These are phyloP conservation scores for Cyprichromis sp. DNA, from an alignment of 2,113 vertebrate species.

Conservation along the genomic window DNA sequence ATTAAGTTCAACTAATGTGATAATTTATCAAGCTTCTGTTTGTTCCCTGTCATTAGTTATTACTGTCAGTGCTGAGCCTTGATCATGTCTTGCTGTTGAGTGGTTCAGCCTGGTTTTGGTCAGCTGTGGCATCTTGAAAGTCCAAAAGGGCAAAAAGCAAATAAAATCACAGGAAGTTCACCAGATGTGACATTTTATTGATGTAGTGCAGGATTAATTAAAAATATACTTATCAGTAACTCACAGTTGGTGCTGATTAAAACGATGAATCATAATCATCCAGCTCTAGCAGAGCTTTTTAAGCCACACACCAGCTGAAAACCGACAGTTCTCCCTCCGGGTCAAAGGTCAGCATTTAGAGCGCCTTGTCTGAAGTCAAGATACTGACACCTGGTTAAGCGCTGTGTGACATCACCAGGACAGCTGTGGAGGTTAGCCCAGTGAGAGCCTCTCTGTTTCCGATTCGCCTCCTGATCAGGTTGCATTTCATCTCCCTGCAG, in stretches of 20 bases:
- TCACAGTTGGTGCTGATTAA: not conserved
- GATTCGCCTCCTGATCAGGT: slow-evolving; percentile 27
- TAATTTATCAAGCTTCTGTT: not conserved
- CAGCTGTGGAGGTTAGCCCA: slow-evolving; percentile 40
- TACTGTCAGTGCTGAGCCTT: not conserved
- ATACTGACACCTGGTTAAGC: slow-evolving; percentile 51
- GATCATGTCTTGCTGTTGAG: not conserved
- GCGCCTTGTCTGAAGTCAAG: slow-evolving; percentile 24
- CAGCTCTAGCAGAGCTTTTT: not conserved
- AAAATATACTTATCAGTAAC: not conserved
- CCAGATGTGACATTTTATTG: not conserved
- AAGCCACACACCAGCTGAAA: slow-evolving; percentile 3
- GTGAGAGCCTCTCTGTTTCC: slow-evolving; percentile 23
- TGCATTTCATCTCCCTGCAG: slow-evolving; percentile 19
- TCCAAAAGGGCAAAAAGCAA: not conserved
- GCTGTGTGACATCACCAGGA: slow-evolving; percentile 61
- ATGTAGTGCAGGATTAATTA: not conserved
- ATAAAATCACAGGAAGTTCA: not conserved
- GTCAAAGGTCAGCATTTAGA: slow-evolving; percentile 14
- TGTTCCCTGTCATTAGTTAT: not conserved
- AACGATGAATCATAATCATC: not conserved
- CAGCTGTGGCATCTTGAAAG: not conserved
- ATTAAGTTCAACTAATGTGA: not conserved
- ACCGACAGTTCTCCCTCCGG: not conserved
- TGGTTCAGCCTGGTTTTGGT: not conserved